These are phyloP conservation scores for Hystrix cristata DNA, from an alignment of 2,113 vertebrate genomes.

Conservation along the genomic window DNA sequence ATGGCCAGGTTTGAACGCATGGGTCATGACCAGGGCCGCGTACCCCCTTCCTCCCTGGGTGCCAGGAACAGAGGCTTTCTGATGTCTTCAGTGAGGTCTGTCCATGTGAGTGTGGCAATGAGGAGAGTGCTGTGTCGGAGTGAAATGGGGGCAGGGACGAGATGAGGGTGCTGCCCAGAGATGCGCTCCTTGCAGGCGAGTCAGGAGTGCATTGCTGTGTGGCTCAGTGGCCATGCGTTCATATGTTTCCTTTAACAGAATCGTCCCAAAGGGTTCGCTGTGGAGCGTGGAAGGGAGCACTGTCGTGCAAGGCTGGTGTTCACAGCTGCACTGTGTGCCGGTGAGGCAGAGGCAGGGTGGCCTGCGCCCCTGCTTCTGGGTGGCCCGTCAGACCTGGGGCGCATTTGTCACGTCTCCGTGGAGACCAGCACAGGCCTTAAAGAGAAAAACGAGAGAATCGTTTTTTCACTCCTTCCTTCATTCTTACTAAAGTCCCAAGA, in stretches of 20 bases:
- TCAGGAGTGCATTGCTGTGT: not conserved
- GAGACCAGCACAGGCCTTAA: not conserved
- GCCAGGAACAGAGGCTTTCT: not conserved
- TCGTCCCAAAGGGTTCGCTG: not conserved
- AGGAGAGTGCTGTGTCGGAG: not conserved
- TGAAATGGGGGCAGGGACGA: not conserved
- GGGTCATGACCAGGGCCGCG: not conserved
- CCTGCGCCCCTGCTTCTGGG: not conserved
- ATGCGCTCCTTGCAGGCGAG: too few relatives aligned
- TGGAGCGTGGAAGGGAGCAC: not conserved
- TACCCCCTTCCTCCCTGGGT: not conserved
- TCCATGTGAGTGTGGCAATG: not conserved
- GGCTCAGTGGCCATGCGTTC: not conserved
- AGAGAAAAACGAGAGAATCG: not conserved
- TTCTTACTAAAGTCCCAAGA: not conserved
- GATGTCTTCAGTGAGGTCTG: not conserved
- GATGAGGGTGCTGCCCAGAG: not conserved
- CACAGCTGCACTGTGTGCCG: not conserved
- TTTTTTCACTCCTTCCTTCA: not conserved
- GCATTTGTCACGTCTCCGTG: not conserved
- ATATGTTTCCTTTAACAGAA: not conserved
- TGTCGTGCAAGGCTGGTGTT: not conserved
- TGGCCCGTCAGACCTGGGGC: not conserved
- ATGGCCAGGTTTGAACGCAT: accelerated
- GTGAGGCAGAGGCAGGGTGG: not conserved